phyloP scores from a whole-genome alignment of 2,113 vertebrate species.

The Terrapene triunguis region DNA sequence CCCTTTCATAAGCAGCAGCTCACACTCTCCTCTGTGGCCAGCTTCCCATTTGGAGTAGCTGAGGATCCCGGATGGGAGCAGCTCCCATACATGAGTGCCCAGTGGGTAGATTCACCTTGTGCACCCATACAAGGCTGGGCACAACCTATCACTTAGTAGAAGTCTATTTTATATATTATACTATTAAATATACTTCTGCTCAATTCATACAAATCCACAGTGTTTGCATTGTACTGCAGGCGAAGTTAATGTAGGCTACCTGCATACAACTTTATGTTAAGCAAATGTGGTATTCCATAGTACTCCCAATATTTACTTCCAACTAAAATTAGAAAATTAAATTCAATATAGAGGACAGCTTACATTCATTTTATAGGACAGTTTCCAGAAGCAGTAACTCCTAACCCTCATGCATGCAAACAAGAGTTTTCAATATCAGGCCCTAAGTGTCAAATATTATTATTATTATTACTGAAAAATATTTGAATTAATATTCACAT shows the following conservation, averaged over 20 bases:
- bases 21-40: background rate
- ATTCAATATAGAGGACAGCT: conserved; percentile 59
- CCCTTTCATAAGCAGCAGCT: background rate
- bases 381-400: conserved; percentile 51
- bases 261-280: background rate
- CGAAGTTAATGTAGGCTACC: background rate
- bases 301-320: conserved; percentile 42
- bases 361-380: conserved; percentile 44
- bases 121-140: background rate
- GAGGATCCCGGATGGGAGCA: background rate
- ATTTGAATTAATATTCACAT: background rate
- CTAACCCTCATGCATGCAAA: background rate
- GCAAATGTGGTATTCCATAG: background rate
- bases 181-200: background rate
- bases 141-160: background rate
- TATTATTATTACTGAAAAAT: background rate
- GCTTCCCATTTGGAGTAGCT: background rate
- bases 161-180: background rate
- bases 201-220: background rate
- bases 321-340: conserved; percentile 54
- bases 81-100: background rate
- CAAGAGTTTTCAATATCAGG: background rate
- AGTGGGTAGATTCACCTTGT: background rate
- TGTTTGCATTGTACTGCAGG: background rate
- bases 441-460: background rate